Evolutionary conservation across 2,113 vertebrate genomes (phyloP).

Genomic region (Syngnathoides biaculeatus): DNA sequence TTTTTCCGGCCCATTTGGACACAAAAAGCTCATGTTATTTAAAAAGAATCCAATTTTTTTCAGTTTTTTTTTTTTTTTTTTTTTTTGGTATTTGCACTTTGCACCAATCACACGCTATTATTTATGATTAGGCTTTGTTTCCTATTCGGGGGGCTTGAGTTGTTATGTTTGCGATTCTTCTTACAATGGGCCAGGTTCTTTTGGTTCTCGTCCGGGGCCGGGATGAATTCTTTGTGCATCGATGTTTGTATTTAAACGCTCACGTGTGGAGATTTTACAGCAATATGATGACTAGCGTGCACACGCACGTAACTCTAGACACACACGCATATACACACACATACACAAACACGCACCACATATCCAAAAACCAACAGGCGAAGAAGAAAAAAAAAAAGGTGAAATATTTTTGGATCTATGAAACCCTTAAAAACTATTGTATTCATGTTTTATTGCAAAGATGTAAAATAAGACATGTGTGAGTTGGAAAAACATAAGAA

Average conservation of each 20-base stretch:
- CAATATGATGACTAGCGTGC: constrained; percentile 89
- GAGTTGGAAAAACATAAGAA: constrained; percentile 91
- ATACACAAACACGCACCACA: constrained; percentile 67
- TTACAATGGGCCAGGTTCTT: constrained; percentile 77
- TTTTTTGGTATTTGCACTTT: constrained; percentile 95
- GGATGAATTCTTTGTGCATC: constrained; percentile 88
- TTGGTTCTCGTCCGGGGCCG: constrained; percentile 77
- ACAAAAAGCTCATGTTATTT: constrained; percentile 89
- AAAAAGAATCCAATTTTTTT: constrained; percentile 61
- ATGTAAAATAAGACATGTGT: constrained; percentile 99
- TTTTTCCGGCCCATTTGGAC: constrained; percentile 86
- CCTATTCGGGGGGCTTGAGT: not conserved
- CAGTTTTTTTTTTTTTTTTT: constrained; percentile 85
- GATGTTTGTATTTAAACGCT: constrained; percentile 95
- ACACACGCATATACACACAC: constrained; percentile 62
- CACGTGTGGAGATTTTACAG: constrained; percentile 88
- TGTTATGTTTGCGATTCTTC: not conserved
- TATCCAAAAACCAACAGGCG: constrained; percentile 60
- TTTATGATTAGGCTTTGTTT: constrained; percentile 77
- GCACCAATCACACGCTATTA: constrained; percentile 96
- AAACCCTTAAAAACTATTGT: constrained; percentile 98
- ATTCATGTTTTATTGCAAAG: constrained; percentile 99
- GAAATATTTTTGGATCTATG: constrained; percentile 98
- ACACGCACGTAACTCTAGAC: constrained; percentile 65
- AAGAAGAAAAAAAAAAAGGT: constrained; percentile 62